These are phyloP conservation scores for Cryptoprocta ferox DNA, from an alignment of 2,797 vertebrate genomes.

Conservation along the genomic window DNA sequence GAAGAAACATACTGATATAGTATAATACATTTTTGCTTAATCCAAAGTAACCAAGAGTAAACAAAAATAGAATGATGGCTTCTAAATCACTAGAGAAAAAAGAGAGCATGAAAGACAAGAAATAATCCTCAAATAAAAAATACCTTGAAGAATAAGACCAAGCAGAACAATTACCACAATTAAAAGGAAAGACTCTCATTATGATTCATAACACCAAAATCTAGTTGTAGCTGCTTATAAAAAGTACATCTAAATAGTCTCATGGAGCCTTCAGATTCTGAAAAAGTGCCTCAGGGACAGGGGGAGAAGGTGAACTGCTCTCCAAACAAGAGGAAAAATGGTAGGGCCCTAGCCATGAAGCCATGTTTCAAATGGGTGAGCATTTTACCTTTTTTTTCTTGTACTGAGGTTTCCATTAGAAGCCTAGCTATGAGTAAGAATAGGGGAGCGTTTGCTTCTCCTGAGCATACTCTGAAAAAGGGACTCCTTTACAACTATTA, in stretches of 20 bases:
- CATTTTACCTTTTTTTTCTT: background rate
- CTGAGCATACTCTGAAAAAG: background rate
- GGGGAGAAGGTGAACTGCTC: background rate
- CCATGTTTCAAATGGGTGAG: background rate
- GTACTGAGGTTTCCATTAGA: background rate
- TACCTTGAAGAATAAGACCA: background rate
- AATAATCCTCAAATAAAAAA: constrained; percentile 19
- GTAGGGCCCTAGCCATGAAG: background rate
- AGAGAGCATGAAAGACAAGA: background rate
- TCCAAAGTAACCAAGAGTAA: constrained; percentile 31
- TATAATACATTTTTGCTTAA: background rate
- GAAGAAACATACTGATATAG: background rate
- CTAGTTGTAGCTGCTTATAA: background rate
- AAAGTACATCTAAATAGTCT: background rate
- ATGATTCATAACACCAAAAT: constrained; percentile 1
- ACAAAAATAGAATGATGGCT: constrained; percentile 17
- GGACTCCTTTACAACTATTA: background rate
- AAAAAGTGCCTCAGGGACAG: background rate
- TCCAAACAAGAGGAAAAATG: background rate
- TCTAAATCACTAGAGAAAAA: constrained; percentile 48
- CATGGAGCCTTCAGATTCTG: background rate
- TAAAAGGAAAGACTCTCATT: background rate
- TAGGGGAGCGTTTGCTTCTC: background rate
- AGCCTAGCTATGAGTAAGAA: background rate
- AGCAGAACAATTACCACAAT: background rate